Evolutionary conservation across 1,140 invertebrate species (phyloP), one percentile per base, ranked within the genome.

Genomic region (Drosophila tani): DNA sequence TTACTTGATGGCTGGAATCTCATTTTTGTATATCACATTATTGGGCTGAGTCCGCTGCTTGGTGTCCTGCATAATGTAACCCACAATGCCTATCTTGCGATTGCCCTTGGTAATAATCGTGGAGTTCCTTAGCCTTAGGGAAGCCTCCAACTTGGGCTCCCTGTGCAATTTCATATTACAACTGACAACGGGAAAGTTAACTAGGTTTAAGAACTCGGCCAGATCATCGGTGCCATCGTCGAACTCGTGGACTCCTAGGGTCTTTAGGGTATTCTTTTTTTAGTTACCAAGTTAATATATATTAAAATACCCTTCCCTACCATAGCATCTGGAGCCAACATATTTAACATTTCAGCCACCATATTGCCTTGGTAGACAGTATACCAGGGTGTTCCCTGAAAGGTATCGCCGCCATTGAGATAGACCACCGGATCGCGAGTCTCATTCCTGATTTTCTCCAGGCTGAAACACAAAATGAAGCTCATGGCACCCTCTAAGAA

Each of bases 241-340:
- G 83, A 99, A 98, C 92, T 99, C 98, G 85, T 99, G 98, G 90
- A 98, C 99, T 35, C 98, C 98, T 51, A 99, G 93, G 17, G 95
- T 95, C 97, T 98, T 93, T 66, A 93, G 5, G 41, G 7, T 6
- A 2, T 35, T n/a, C n/a, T 21, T 1, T 21, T 12, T 14, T 15
- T 3, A 19, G 6, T n/a, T 17, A 41, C 4, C 0, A n/a, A 15
- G 9, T 35, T 27, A 79, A 94, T 24, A 3, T 9, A 24, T 1
- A 29, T 95, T 21, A 21, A 6, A n/a, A n/a, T n/a, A n/a, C n/a
- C n/a, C 0, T 40, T 1, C 32, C 4, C 95, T 94, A 98, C 97
- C 94, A 97, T 95, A 4, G 95, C 97, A 88, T 98, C 97, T 8
- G 97, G 96, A 29, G 94, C 86, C 1, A 98, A 92, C 15, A 95